A percentile compares a stretch with the other conserved stretches of the same genome.
phyloP scores from a whole-genome alignment of 2,113 vertebrate species.

The Paradisaea rubra region DNA sequence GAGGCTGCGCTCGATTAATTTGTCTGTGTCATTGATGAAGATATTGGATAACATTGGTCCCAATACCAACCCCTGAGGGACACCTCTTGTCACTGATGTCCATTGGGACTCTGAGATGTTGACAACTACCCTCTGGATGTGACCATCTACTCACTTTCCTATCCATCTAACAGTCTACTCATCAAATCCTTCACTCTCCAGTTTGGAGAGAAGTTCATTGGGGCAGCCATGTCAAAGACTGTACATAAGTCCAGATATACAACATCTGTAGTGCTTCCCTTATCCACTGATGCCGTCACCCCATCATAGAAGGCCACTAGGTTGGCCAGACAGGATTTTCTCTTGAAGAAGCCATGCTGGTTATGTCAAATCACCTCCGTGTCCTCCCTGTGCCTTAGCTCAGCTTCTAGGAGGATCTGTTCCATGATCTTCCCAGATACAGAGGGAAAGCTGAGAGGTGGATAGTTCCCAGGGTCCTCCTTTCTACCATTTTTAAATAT shows the following conservation, averaged over 20 bases:
- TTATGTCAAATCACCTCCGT: background rate
- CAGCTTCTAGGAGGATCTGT: background rate
- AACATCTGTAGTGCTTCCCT: background rate
- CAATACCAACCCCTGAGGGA: rapidly evolving
- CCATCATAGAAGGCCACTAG: background rate
- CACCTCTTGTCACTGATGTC: background rate
- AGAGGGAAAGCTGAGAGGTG: background rate
- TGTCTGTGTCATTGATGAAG: background rate
- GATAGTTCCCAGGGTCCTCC: background rate
- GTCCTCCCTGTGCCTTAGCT: background rate
- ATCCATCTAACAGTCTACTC: background rate
- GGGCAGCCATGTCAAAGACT: background rate
- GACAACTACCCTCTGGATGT: background rate
- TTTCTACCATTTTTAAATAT: background rate
- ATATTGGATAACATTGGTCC: background rate
- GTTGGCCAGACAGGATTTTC: background rate
- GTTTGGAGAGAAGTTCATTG: background rate
- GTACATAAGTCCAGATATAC: background rate
- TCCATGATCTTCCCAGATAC: background rate
- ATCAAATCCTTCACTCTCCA: background rate
- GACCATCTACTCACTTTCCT: background rate
- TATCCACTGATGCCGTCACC: no score
- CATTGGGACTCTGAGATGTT: background rate
- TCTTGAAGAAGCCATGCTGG: background rate
- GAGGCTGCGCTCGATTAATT: background rate